phyloP scores from a whole-genome alignment of 2,888 invertebrate genomes.

The Lamellibrachia satsuma region DNA sequence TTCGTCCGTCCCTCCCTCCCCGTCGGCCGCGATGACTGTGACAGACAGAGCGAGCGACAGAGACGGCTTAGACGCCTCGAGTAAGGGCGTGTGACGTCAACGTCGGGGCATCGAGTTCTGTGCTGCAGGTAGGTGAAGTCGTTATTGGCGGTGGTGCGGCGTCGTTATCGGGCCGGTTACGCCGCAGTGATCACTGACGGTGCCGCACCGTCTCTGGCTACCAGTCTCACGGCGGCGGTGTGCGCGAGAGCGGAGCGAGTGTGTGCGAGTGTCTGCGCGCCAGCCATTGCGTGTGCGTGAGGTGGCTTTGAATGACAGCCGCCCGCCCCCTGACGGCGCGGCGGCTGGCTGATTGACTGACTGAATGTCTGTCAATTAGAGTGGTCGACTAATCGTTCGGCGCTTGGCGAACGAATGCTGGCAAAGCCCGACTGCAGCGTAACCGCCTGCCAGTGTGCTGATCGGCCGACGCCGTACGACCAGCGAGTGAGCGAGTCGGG shows the following conservation, averaged over 20 bases:
- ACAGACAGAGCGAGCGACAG: background rate
- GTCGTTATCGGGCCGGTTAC: background rate
- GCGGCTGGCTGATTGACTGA: slow-evolving; percentile 2
- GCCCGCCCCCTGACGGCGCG: background rate
- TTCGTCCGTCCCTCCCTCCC: background rate
- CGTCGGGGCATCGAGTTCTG: background rate
- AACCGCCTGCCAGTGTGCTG: background rate
- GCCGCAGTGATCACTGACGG: background rate
- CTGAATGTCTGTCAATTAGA: slow-evolving; percentile 5
- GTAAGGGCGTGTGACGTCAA: background rate
- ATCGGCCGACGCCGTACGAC: background rate
- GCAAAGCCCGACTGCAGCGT: background rate
- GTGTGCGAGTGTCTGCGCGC: slow-evolving; percentile 21
- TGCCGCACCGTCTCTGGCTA: background rate
- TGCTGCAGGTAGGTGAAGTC: background rate
- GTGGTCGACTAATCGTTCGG: background rate
- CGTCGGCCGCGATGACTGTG: background rate
- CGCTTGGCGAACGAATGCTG: background rate
- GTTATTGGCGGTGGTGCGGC: background rate
- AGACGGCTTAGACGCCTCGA: slow-evolving; percentile 9
- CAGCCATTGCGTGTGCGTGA: slow-evolving; percentile 18
- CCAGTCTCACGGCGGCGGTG: background rate
- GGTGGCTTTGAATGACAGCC: slow-evolving; percentile 18
- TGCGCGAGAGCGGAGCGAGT: background rate
- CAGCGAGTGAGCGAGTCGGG: background rate